Conservation (phyloP, 2,888 invertebrate genomes). For the Platyscelio sp. region DNA sequence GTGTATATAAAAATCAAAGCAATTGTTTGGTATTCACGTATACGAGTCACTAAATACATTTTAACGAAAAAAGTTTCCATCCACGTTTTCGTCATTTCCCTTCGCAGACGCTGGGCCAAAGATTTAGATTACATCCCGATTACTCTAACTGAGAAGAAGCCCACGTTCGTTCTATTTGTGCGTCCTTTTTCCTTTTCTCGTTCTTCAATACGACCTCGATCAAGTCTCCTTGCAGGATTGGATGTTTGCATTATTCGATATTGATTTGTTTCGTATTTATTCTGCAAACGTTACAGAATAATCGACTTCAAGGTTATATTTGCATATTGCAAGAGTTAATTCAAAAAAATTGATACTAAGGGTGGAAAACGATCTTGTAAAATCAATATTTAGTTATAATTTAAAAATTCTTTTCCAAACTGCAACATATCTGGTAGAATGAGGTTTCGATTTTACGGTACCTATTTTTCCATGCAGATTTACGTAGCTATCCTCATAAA, state of each 20-base stretch:
- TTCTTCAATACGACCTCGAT: constrained; percentile 57
- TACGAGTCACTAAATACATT: constrained; percentile 59
- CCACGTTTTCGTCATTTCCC: constrained; percentile 75
- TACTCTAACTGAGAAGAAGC: constrained; percentile 73
- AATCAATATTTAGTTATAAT: constrained; percentile 47
- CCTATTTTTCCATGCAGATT: constrained; percentile 29
- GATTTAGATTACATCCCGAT: constrained; percentile 76
- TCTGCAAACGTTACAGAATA: constrained; percentile 18
- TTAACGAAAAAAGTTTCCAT: constrained; percentile 79
- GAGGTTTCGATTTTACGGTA: background rate
- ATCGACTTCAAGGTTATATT: constrained; percentile 14
- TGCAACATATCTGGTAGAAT: constrained; percentile 21
- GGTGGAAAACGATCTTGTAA: constrained; percentile 21
- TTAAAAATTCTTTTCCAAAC: constrained; percentile 37
- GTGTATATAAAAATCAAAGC: constrained; percentile 57
- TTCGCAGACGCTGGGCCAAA: constrained; percentile 64
- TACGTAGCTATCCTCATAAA: constrained; percentile 25
- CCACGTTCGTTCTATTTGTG: constrained; percentile 58
- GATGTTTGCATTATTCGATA: constrained; percentile 55
- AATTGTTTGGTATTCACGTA: constrained; percentile 63
- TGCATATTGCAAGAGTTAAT: constrained; percentile 8
- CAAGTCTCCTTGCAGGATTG: constrained; percentile 50
- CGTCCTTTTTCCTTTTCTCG: constrained; percentile 30
- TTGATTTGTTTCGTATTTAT: constrained; percentile 56
- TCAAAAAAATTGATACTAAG: constrained; percentile 10